phyloP scores from a whole-genome alignment of 2,797 vertebrate species.

The Clarias pachynema region DNA sequence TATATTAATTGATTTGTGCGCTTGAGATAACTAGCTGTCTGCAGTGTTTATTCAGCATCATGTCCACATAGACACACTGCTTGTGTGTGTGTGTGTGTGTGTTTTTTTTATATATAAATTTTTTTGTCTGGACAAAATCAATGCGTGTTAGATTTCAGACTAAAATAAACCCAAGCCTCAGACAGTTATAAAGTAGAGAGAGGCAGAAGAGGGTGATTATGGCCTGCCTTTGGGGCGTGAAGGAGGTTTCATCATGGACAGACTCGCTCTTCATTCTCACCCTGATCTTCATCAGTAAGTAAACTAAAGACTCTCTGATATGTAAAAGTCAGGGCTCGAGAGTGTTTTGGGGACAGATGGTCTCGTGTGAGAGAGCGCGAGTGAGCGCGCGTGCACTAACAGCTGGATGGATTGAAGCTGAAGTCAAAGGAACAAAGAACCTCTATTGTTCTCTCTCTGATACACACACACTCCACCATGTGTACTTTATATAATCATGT shows the following conservation, averaged over 20 bases:
- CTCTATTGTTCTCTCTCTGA: background rate
- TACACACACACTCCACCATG: background rate
- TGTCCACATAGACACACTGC: too few species aligned
- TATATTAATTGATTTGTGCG: background rate
- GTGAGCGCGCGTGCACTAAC: background rate
- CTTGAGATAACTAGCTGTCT: background rate
- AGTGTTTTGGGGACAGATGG: background rate
- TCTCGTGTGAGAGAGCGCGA: background rate
- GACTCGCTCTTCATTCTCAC: conserved; percentile 42
- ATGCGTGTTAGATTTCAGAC: background rate
- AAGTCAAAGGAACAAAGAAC: background rate
- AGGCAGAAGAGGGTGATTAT: conserved; percentile 34
- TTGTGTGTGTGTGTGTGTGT: background rate
- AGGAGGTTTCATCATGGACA: conserved; percentile 42
- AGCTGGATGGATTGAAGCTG: background rate
- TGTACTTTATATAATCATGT: background rate
- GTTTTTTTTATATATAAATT: too few species aligned
- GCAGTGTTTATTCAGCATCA: background rate
- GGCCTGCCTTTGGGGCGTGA: conserved; percentile 43
- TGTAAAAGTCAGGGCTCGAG: background rate
- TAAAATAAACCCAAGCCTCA: background rate
- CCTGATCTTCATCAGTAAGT: conserved; percentile 52
- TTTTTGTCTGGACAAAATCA: background rate
- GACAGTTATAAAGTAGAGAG: background rate
- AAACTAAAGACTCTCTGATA: background rate